A percentile compares a stretch with the other conserved stretches of the same genome.
Evolutionary conservation across 1,140 invertebrate species (phyloP).

Genomic region (Rhizoglyphus robini): DNA sequence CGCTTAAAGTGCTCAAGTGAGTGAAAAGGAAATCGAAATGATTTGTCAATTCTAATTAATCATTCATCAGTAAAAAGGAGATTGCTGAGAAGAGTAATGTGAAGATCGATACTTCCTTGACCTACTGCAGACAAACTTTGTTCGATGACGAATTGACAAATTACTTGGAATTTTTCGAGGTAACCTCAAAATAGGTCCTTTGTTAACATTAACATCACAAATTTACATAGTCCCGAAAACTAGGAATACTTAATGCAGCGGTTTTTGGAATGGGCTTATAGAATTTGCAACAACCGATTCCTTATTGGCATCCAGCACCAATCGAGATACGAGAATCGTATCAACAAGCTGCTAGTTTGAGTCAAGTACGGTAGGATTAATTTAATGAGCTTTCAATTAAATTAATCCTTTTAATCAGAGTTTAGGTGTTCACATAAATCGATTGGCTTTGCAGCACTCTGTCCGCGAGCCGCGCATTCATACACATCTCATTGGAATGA

Average conservation of each 20-base stretch:
- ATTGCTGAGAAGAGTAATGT: slow-evolving; percentile 51
- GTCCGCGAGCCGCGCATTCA: slow-evolving; percentile 28
- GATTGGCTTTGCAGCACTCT: slow-evolving; percentile 31
- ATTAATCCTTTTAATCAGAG: slow-evolving; percentile 26
- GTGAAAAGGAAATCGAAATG: slow-evolving; percentile 1
- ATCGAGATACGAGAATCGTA: slow-evolving; percentile 47
- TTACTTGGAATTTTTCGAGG: slow-evolving; percentile 59
- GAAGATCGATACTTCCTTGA: slow-evolving; percentile 54
- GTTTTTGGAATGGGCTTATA: slow-evolving; percentile 65
- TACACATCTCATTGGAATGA: slow-evolving; percentile 33
- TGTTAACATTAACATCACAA: slow-evolving; percentile 3
- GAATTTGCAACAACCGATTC: slow-evolving; percentile 41
- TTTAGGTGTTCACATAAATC: slow-evolving; percentile 30
- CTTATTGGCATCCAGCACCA: slow-evolving; percentile 65
- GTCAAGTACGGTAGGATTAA: slow-evolving; percentile 31
- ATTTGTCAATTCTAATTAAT: too few relatives aligned
- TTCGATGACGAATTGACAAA: slow-evolving; percentile 58
- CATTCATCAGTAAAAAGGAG: slow-evolving; percentile 36
- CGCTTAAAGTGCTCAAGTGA: slow-evolving; percentile 51
- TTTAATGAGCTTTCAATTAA: not conserved
- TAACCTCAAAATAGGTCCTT: slow-evolving; percentile 29
- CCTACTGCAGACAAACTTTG: slow-evolving; percentile 62
- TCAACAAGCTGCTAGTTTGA: slow-evolving; percentile 34
- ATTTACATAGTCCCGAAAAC: slow-evolving; percentile 43
- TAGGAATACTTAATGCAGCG: slow-evolving; percentile 71